Percentiles rank a stretch among this genome's conserved stretches.
These are phyloP conservation scores for Cataglyphis altisquamis DNA, from an alignment of 2,888 invertebrate genomes.

Conservation along the genomic window DNA sequence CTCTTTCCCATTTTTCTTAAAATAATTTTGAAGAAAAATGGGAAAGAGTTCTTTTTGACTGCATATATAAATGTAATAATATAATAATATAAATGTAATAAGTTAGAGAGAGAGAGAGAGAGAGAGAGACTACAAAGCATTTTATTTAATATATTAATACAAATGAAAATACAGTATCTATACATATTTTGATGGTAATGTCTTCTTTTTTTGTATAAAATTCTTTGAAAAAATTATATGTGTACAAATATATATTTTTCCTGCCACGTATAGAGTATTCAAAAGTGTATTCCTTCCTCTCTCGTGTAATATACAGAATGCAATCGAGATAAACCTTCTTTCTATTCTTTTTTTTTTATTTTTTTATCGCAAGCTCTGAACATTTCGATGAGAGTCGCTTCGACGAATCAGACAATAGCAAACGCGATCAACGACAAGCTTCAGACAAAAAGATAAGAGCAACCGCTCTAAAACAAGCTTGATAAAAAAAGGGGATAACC, in stretches of 20 bases:
- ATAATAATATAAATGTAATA: no score
- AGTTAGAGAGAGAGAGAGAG: no score
- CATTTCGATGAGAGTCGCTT: slow-evolving; percentile 4
- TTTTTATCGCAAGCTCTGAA: neutral
- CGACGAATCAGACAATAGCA: slow-evolving; percentile 37
- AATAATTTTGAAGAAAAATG: neutral
- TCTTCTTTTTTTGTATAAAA: neutral
- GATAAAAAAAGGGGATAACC: slow-evolving; percentile 52
- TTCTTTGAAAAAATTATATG: neutral
- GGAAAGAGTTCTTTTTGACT: no score
- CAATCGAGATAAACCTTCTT: slow-evolving; percentile 55
- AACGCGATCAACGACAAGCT: slow-evolving; percentile 29
- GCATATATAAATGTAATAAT: no score
- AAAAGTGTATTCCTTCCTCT: neutral
- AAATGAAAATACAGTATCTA: neutral
- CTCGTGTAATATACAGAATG: neutral
- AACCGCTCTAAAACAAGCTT: slow-evolving; percentile 59
- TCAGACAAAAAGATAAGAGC: slow-evolving; percentile 59
- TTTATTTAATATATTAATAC: neutral
- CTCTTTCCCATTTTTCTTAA: neutral
- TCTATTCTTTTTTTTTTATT: neutral
- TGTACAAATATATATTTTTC: neutral
- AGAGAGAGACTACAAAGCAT: neutral
- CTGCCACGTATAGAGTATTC: neutral
- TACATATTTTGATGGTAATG: slow-evolving; percentile 4